Base-by-base conservation (phyloP, 2,888 invertebrate species). In the Philereme transversata region DNA sequence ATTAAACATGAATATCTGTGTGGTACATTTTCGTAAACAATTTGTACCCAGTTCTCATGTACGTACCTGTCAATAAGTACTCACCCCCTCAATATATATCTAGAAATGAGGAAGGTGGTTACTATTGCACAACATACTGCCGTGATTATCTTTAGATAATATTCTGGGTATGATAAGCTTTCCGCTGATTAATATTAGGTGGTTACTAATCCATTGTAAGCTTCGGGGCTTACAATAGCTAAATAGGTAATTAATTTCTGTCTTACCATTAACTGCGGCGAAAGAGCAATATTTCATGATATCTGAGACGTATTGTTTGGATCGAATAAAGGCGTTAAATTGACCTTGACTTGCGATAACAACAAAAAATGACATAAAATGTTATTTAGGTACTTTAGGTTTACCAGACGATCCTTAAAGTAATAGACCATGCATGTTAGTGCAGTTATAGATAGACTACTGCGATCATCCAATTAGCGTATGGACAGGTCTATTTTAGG, bases 401-500 rank as follows among this genome's bases (percentile, higher is more conserved):
- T 51, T 47, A 54, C 55, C 43, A 56, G 45, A 47, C 48, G 41
- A 62, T 49, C 48, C 48, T 10, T 22, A 65, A 69, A 69, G 66
- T 70, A 73, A 71, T 60, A 65, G 60, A 49, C 53, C 52, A 62
- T 69, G 68, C 66, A 68, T 22, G 22, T 68, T 62, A 60, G 52
- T 52, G 52, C 59, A 65, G 59, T 64, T 67, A 64, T 62, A 62
- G 69, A 71, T 74, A 70, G 56, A 57, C 55, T 70, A 60, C 62
- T 62, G 67, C 66, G 70, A 74, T 77, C 68, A 76, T 76, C 73
- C 77, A 81, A 82, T 82, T 79, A 81, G 71, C 63, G 60, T 54
- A 57, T 67, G 68, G 22, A 22, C 22, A 22, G 22, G 22, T 3
- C 22, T 22, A 22, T 22, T 2, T 22, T 22, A 22, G 1, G 22